Percentiles rank a stretch among this genome's conserved stretches.
Evolutionary conservation across 2,113 vertebrate species (phyloP).

Genomic region (Peromyscus californicus): DNA sequence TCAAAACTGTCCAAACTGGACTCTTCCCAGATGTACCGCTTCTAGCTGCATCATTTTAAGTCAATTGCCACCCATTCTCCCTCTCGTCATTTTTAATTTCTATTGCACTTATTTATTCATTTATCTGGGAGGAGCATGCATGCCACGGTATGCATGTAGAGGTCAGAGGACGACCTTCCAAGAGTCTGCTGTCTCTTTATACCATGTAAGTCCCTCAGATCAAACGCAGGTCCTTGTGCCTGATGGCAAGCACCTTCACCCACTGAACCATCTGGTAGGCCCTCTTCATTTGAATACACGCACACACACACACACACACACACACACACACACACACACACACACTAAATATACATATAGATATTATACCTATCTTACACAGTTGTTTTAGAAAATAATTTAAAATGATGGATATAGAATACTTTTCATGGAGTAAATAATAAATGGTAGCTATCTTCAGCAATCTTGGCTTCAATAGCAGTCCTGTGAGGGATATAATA

Average conservation of each 20-base stretch:
- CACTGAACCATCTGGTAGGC: not conserved
- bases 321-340: too few species aligned
- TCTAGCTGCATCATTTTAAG: not conserved
- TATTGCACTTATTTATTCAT: not conserved
- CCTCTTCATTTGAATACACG: not conserved
- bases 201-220: not conserved
- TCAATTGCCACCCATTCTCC: not conserved
- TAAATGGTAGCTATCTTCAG: not conserved
- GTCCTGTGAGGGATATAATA: not conserved
- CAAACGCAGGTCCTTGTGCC: not conserved
- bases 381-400: not conserved
- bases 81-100: not conserved
- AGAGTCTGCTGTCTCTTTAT: not conserved
- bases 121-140: not conserved
- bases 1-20: conserved; percentile 12
- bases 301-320: too few species aligned
- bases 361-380: not conserved
- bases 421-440: not conserved
- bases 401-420: not conserved
- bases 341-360: not conserved
- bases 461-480: not conserved
- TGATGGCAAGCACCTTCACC: not conserved
- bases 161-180: not conserved
- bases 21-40: not conserved
- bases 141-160: not conserved